Percentiles rank a stretch among this genome's conserved stretches.
Conservation (phyloP, 2,797 vertebrate genomes). For the Uromys caudimaculatus region DNA sequence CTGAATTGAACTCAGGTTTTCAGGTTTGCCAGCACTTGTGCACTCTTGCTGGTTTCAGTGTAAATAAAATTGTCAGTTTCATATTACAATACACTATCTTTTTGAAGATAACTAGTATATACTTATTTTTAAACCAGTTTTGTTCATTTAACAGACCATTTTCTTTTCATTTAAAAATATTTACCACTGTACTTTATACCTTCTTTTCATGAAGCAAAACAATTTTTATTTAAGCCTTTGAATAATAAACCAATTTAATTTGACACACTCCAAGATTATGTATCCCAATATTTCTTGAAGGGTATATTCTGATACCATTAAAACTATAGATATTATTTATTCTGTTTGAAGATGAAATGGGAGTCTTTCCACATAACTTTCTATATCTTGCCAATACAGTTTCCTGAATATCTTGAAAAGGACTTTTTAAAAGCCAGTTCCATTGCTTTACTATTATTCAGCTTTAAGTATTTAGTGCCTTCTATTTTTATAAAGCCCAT, state of each 20-base stretch:
- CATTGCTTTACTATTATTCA: too few species aligned
- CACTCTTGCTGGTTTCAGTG: neutral
- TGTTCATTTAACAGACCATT: neutral
- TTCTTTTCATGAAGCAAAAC: neutral
- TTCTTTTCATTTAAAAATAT: conserved; percentile 1
- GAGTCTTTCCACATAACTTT: neutral
- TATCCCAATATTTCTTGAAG: neutral
- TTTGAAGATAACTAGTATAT: neutral
- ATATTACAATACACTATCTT: neutral
- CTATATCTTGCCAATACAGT: too few species aligned
- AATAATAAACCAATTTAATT: neutral
- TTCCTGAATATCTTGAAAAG: too few species aligned
- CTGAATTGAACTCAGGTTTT: neutral
- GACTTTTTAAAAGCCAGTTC: neutral
- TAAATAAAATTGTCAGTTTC: neutral
- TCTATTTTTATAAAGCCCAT: neutral
- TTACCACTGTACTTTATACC: neutral
- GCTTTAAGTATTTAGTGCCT: neutral
- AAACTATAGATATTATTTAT: neutral
- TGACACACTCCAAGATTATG: neutral
- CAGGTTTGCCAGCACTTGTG: neutral
- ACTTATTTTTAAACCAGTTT: neutral
- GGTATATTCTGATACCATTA: neutral
- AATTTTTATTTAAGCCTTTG: neutral
- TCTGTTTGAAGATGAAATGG: neutral